Percentiles rank a stretch among this genome's conserved stretches.
These are phyloP conservation scores for Leptinotarsa texana DNA, from an alignment of 1,140 invertebrate species.

Conservation along the genomic window DNA sequence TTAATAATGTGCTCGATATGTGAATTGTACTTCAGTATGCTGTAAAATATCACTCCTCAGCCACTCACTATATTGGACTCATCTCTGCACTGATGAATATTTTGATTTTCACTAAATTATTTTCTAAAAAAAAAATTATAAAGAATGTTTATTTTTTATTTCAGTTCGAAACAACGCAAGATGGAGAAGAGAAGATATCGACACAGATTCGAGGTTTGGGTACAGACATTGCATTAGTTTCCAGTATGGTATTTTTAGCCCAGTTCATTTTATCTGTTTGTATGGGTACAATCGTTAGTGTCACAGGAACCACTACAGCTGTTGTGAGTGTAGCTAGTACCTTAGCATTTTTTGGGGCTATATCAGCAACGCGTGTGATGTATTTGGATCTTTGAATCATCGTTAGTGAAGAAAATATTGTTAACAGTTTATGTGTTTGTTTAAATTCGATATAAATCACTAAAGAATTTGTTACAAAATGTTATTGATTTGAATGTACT, in stretches of 20 bases:
- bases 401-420: too few species aligned
- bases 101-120: too few species aligned
- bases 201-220: conserved; percentile 79
- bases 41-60: too few species aligned
- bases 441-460: too few species aligned
- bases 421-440: too few species aligned
- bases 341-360: conserved; percentile 80
- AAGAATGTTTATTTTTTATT: conserved; percentile 19
- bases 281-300: conserved; percentile 82
- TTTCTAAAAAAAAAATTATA: too few species aligned
- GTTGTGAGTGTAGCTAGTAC: conserved; percentile 82
- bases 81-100: too few species aligned
- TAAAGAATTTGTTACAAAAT: too few species aligned
- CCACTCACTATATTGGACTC: too few species aligned
- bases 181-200: conserved; percentile 58
- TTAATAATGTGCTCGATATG: too few species aligned
- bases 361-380: conserved; percentile 83
- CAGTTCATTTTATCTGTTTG: conserved; percentile 87
- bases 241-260: conserved; percentile 93
- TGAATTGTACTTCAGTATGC: too few species aligned
- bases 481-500: too few species aligned
- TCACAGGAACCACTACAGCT: conserved; percentile 82
- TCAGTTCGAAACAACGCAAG: conserved; percentile 68
- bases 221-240: conserved; percentile 91
- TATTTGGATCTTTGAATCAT: conserved; percentile 78